Evolutionary conservation across 2,888 invertebrate species (phyloP).

Genomic region (Rhorus exstirpatorius): DNA sequence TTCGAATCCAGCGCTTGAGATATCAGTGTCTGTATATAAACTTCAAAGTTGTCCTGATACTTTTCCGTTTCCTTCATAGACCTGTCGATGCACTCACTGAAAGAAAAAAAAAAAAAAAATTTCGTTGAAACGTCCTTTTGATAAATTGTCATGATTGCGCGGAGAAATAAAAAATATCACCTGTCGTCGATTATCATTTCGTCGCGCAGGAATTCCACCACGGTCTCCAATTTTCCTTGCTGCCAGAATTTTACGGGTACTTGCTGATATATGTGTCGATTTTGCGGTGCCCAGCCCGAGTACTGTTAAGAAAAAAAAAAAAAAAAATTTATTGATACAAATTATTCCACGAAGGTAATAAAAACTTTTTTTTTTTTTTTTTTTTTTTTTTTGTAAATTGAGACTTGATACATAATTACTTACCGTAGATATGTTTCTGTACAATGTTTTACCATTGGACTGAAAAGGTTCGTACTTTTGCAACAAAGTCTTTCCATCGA

Average conservation of each 20-base stretch:
- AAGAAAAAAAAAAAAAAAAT: conserved; percentile 8
- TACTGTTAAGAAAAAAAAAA: conserved; percentile 88
- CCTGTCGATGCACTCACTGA: conserved; percentile 91
- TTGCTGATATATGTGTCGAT: conserved; percentile 92
- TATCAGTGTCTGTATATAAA: conserved; percentile 96
- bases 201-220: conserved; percentile 92
- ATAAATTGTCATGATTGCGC: conserved; percentile 13
- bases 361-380: conserved; percentile 4
- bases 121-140: background rate
- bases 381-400: conserved; percentile 12
- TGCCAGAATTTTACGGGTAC: conserved; percentile 92
- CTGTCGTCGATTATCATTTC: conserved; percentile 90
- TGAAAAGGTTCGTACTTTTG: conserved; percentile 95
- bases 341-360: conserved; percentile 15
- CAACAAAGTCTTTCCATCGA: conserved; percentile 93
- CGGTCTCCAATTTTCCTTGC: conserved; percentile 92
- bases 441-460: conserved; percentile 93
- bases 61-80: conserved; percentile 92
- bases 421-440: conserved; percentile 95
- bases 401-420: conserved; percentile 79
- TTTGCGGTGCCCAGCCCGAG: conserved; percentile 94
- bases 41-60: conserved; percentile 95
- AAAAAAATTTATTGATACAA: conserved; percentile 18
- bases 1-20: conserved; percentile 96
- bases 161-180: conserved; percentile 73